phyloP scores from a whole-genome alignment of 1,140 invertebrate species.

The Papilio glaucus region DNA sequence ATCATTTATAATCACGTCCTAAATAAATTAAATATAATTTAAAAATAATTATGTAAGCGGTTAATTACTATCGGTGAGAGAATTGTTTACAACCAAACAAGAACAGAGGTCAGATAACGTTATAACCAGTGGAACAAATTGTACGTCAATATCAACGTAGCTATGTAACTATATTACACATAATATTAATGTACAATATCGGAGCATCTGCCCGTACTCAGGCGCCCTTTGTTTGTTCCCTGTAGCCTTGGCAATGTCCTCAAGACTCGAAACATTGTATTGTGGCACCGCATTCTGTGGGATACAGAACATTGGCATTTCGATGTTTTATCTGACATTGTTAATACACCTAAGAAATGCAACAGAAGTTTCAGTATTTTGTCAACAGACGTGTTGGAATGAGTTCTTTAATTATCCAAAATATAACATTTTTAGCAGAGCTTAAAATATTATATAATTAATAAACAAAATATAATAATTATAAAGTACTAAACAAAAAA shows the following conservation, averaged over 20 bases:
- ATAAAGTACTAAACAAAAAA: no score
- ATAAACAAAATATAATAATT: no score
- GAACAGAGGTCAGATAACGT: no score
- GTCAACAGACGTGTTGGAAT: background rate
- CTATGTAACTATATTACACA: background rate
- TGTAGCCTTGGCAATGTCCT: slow-evolving; percentile 28
- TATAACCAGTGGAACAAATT: no score
- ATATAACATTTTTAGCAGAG: background rate
- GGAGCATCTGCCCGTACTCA: slow-evolving; percentile 2
- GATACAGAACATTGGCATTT: slow-evolving; percentile 17
- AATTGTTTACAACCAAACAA: no score
- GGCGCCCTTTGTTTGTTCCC: slow-evolving; percentile 21
- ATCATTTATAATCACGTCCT: no score
- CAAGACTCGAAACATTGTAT: slow-evolving; percentile 18
- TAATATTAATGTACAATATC: background rate
- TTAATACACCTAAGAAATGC: slow-evolving; percentile 2
- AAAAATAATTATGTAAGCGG: no score
- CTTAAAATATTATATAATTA: no score
- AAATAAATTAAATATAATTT: no score
- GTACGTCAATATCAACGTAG: no score
- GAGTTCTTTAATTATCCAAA: background rate
- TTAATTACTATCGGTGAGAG: no score
- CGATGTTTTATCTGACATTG: background rate
- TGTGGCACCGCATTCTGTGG: slow-evolving; percentile 8
- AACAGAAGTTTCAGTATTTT: background rate